Evolutionary conservation across 2,113 vertebrate species (phyloP), one percentile per base, ranked within the genome.

Genomic region (Puntigrus tetrazona): DNA sequence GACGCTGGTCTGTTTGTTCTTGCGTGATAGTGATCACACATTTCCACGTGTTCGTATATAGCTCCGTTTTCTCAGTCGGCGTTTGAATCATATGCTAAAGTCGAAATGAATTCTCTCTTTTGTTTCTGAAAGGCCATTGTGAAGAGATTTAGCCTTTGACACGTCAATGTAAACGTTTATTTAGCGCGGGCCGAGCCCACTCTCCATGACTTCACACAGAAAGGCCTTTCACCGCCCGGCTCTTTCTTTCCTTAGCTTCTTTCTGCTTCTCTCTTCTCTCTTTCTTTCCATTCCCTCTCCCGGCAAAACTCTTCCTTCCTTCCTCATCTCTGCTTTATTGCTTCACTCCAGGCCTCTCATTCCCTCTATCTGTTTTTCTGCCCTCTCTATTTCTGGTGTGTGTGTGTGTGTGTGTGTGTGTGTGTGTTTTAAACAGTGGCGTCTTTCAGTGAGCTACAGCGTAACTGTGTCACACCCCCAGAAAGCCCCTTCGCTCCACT

Each of bases 361-460:
- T 52, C 27, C 65, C 41, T 75, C 16, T 34, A 59, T 72, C 75
- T 81, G 29, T 79, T 73, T 38, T 70, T 75, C 69, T 83, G 52
- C 85, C 61, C 29, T 47, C 31, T 73, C 81, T 61, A 69, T 69
- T 73, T 72, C 18, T 45, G 78, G 31, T 36, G 50, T 78, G 59
- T 82, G 34, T 81, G 52, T 88, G 83, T 78, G 47, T 38, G 69
- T 50, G 65, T 61, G 52, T 82, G 57, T 77, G 78, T 78, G 41
- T 73, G 34, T 52, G 78, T 72, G 69, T 72, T 57, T 50, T 89
- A 92, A 91, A 93, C 91, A 93, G 85, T 90, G 70, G 89, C 73
- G 74, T 89, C 92, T 92, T 94, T 94, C 91, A 92, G 73, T 83
- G 29, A 27, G 11, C 84, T 82, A 86, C 83, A 59, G 86, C 87